Evolutionary conservation across 92 coral and sea anemone species (phyloP).

Genomic region (Galaxea fascicularis): DNA sequence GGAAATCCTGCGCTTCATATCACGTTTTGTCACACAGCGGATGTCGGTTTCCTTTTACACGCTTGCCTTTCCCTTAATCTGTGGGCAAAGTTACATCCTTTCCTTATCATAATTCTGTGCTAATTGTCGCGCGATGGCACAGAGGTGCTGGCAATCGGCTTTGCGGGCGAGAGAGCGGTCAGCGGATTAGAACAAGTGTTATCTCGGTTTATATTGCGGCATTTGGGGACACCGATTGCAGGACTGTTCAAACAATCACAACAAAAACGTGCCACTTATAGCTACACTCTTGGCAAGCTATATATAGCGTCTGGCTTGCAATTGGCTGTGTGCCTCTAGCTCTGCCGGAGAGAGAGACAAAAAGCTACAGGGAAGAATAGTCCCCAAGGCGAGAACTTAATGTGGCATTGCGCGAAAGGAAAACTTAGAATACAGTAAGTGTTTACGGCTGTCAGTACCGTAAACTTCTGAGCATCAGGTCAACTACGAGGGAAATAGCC

Average conservation of each 20-base stretch:
- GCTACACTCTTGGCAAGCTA: neutral
- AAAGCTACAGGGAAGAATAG: too few relatives aligned
- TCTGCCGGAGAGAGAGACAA: neutral
- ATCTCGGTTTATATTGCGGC: neutral
- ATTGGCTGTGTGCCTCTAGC: neutral
- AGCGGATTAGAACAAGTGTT: constrained; percentile 1
- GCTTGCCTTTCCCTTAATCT: constrained; percentile 20
- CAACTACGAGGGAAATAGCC: constrained; percentile 7
- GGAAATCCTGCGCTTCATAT: neutral
- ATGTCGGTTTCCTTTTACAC: neutral
- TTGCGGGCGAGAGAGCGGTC: constrained; percentile 16
- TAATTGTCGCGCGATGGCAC: constrained; percentile 38
- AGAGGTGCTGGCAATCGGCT: constrained; percentile 4
- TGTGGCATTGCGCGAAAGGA: neutral
- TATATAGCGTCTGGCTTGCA: neutral
- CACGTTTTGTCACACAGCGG: constrained; percentile 16
- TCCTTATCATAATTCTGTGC: constrained; percentile 4
- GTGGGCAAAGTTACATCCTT: constrained; percentile 10
- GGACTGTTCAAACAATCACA: too few relatives aligned
- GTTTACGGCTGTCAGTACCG: neutral
- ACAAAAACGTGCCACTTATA: neutral
- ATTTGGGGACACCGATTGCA: neutral
- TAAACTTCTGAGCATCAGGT: neutral
- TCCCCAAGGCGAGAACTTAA: too few relatives aligned
- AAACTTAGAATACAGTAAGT: neutral